Conservation (phyloP, 2,797 vertebrate genomes). For the Leptatherina wallacei region DNA sequence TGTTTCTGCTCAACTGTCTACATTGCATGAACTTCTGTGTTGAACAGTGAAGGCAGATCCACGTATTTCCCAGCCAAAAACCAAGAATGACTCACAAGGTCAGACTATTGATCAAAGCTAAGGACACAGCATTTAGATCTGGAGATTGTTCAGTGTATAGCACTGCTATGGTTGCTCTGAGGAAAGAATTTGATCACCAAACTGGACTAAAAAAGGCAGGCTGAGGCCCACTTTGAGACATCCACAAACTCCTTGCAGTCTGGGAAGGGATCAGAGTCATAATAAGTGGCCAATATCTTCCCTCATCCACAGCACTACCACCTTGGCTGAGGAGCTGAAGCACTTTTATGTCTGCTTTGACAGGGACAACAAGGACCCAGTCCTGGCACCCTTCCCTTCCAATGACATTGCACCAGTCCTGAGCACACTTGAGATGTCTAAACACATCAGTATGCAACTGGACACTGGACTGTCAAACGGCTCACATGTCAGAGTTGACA, state of each 20-base stretch:
- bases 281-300: too few species aligned
- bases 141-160: not conserved
- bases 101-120: not conserved
- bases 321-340: too few species aligned
- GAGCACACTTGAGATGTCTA: too few species aligned
- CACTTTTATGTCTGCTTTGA: too few species aligned
- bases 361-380: too few species aligned
- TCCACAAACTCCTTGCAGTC: not conserved
- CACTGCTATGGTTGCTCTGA: not conserved
- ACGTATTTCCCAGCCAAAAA: too few species aligned
- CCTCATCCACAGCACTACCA: too few species aligned
- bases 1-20: slow-evolving; percentile 5
- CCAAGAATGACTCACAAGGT: not conserved
- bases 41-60: not conserved
- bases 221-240: not conserved
- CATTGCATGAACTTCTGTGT: not conserved
- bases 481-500: too few species aligned
- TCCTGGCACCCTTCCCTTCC: too few species aligned
- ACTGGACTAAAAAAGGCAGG: not conserved
- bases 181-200: not conserved
- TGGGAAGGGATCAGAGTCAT: not conserved
- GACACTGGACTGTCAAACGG: too few species aligned
- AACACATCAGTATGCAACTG: too few species aligned
- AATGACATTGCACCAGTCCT: too few species aligned
- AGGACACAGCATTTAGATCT: not conserved